Percentiles rank a stretch among this genome's conserved stretches.
Conservation (phyloP, 2,888 invertebrate species). For the Watsonalla binaria region DNA sequence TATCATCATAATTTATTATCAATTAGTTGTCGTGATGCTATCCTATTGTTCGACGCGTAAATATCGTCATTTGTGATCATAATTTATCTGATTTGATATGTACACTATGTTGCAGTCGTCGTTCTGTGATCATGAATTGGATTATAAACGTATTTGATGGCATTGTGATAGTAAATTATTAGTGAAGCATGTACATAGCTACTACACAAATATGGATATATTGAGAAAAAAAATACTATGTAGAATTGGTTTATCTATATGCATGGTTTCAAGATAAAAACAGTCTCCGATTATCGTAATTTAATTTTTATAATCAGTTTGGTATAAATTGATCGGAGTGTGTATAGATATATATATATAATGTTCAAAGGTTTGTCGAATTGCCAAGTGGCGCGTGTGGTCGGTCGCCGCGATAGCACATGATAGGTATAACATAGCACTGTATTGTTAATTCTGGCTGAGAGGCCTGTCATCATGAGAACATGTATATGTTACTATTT, state of each 20-base stretch:
- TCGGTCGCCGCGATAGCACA: constrained; percentile 33
- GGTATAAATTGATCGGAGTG: constrained; percentile 33
- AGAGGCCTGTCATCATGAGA: constrained; percentile 37
- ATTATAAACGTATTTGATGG: constrained; percentile 20
- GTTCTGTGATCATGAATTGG: constrained; percentile 6
- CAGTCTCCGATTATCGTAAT: neutral
- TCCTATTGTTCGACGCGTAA: neutral
- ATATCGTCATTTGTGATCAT: too few species aligned
- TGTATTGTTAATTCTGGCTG: constrained; percentile 51
- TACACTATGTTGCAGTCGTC: constrained; percentile 5
- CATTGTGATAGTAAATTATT: constrained; percentile 50
- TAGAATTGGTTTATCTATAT: constrained; percentile 37
- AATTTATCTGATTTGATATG: neutral
- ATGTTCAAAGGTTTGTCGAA: constrained; percentile 62
- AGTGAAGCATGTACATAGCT: constrained; percentile 53
- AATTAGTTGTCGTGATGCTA: neutral
- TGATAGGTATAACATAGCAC: constrained; percentile 42
- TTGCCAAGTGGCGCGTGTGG: constrained; percentile 53
- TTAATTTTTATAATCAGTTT: constrained; percentile 24
- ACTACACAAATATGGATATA: constrained; percentile 28
- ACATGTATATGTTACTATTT: constrained; percentile 50
- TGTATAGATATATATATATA: constrained; percentile 28
- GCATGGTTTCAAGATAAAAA: constrained; percentile 16
- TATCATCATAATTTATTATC: neutral
- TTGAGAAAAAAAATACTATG: constrained; percentile 31